These are phyloP conservation scores for Stictonetta naevosa DNA, from an alignment of 2,113 vertebrate genomes.

Conservation along the genomic window DNA sequence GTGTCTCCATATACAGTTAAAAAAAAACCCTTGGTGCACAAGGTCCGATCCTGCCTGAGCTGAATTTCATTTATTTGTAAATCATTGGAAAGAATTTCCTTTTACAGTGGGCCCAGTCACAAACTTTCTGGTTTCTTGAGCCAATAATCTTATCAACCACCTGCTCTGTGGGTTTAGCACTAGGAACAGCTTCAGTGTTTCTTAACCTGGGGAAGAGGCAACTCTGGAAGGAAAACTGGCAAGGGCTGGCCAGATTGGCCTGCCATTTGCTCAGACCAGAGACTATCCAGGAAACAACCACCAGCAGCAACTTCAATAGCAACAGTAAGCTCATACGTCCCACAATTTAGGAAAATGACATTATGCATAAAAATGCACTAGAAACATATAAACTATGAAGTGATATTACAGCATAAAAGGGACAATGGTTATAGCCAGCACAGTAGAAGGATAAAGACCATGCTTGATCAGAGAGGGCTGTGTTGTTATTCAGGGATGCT, in stretches of 20 bases:
- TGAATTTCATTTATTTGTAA: conserved; percentile 46
- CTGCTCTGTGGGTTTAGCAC: background rate
- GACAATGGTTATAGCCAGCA: accelerated
- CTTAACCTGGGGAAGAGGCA: background rate
- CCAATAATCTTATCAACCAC: conserved; percentile 51
- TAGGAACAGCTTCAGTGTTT: background rate
- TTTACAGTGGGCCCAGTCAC: conserved; percentile 23
- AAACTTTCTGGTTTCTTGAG: conserved; percentile 44
- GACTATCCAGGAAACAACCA: background rate
- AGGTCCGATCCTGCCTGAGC: background rate
- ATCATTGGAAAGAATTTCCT: conserved; percentile 31
- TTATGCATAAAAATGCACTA: background rate
- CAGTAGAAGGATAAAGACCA: background rate
- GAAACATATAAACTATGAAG: accelerated
- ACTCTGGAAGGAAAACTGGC: background rate
- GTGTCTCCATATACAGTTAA: conserved; percentile 39
- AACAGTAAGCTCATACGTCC: background rate
- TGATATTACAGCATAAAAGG: background rate
- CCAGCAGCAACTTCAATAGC: background rate
- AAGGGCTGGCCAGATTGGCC: background rate
- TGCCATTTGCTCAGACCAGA: background rate
- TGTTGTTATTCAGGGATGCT: background rate
- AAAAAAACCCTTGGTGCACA: background rate
- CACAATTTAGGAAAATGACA: background rate
- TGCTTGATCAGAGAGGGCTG: background rate